Evolutionary conservation across 2,113 vertebrate genomes (phyloP).

Genomic region (Corynorhinus townsendii): DNA sequence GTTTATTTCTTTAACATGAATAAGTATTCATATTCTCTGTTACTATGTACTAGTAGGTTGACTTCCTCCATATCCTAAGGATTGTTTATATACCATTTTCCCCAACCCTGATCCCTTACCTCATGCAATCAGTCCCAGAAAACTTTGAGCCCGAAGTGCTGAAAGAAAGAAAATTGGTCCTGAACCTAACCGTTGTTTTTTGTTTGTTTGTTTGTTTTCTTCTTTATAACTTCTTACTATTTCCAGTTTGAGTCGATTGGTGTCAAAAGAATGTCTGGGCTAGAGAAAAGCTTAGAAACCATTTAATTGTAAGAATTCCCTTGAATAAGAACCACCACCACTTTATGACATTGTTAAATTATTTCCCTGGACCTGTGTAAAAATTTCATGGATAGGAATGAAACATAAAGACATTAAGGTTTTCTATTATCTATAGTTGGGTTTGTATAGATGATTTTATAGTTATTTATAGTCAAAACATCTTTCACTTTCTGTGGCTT

Average conservation of each 20-base stretch:
- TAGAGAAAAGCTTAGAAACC: background rate
- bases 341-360: background rate
- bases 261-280: background rate
- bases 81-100: background rate
- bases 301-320: background rate
- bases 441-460: background rate
- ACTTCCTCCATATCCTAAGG: background rate
- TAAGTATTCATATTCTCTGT: background rate
- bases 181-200: background rate
- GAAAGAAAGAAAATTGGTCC: background rate
- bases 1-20: background rate
- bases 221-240: background rate
- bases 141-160: background rate
- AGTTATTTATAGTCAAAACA: background rate
- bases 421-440: background rate
- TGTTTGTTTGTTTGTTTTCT: background rate
- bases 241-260: background rate
- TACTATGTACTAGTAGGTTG: background rate
- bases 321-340: background rate
- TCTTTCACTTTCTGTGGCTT: background rate
- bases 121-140: background rate
- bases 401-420: background rate
- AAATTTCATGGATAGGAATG: background rate
- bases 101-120: background rate
- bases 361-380: background rate